These are phyloP conservation scores for Macaria notata DNA, from an alignment of 2,888 invertebrate genomes.

Conservation along the genomic window DNA sequence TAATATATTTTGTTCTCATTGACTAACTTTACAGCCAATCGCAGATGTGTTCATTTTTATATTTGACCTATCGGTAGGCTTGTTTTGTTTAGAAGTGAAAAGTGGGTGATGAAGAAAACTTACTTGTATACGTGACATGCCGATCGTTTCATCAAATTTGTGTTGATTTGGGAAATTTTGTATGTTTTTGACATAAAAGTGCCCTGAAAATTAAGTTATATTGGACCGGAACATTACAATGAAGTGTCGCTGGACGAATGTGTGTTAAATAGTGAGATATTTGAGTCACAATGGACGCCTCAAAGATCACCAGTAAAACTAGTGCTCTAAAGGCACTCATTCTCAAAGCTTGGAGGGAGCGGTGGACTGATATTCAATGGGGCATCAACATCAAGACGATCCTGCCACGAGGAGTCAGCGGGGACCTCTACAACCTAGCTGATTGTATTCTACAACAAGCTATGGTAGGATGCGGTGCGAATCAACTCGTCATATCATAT, in stretches of 20 bases:
- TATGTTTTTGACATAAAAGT: conserved; percentile 1
- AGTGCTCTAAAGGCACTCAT: conserved; percentile 90
- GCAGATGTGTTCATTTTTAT: too few species aligned
- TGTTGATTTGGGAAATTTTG: background rate
- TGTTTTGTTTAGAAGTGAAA: too few species aligned
- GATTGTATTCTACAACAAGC: conserved; percentile 97
- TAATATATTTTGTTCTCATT: too few species aligned
- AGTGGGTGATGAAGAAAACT: too few species aligned
- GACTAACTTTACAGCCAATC: too few species aligned
- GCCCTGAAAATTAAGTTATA: background rate
- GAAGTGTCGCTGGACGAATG: background rate
- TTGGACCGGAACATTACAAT: background rate
- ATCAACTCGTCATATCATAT: conserved; percentile 94
- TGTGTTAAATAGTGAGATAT: background rate
- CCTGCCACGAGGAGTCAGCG: conserved; percentile 93
- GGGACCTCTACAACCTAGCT: conserved; percentile 95
- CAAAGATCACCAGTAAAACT: conserved; percentile 92
- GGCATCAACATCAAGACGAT: conserved; percentile 97
- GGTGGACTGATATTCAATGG: conserved; percentile 98
- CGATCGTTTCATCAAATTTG: too few species aligned
- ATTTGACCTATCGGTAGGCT: too few species aligned
- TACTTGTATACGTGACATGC: too few species aligned
- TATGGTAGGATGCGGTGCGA: conserved; percentile 95
- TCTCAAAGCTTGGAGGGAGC: conserved; percentile 95
- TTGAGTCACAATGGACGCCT: conserved; percentile 82